Conservation (phyloP, 2,797 vertebrate species). For the Cossypha dichroa region DNA sequence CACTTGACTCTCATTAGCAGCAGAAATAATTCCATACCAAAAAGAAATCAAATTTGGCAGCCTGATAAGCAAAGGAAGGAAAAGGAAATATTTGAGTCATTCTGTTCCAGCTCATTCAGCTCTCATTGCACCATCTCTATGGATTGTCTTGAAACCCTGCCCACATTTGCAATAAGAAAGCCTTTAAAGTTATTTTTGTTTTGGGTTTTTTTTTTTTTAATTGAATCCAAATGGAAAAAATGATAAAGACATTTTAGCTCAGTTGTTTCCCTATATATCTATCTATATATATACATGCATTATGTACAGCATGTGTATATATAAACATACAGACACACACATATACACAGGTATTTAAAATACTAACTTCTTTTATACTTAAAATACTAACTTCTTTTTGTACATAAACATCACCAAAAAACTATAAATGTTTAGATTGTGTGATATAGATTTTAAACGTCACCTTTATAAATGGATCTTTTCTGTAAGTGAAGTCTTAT, state of each 20-base stretch:
- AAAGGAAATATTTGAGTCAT: slow-evolving; percentile 41
- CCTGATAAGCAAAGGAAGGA: slow-evolving; percentile 28
- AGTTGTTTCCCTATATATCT: neutral
- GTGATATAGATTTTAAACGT: neutral
- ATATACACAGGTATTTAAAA: neutral
- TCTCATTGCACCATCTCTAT: neutral
- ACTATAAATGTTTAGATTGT: neutral
- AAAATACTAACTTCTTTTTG: neutral
- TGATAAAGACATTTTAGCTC: neutral
- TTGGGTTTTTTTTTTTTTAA: neutral
- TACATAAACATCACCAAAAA: neutral
- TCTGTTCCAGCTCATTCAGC: slow-evolving; percentile 19
- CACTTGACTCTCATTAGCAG: neutral
- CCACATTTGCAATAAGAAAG: slow-evolving; percentile 8
- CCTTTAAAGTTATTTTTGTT: slow-evolving; percentile 3
- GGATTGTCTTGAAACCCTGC: slow-evolving; percentile 31
- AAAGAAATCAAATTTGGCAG: slow-evolving; percentile 33
- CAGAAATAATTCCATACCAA: neutral
- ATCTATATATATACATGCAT: neutral
- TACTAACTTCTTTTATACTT: neutral
- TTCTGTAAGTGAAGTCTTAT: neutral
- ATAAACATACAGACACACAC: neutral
- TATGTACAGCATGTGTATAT: neutral
- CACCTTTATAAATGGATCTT: neutral
- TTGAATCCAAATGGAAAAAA: slow-evolving; percentile 7